A percentile compares a stretch with the other conserved stretches of the same genome.
Evolutionary conservation across 2,888 invertebrate species (phyloP).

Genomic region (Drosophila ezoana): DNA sequence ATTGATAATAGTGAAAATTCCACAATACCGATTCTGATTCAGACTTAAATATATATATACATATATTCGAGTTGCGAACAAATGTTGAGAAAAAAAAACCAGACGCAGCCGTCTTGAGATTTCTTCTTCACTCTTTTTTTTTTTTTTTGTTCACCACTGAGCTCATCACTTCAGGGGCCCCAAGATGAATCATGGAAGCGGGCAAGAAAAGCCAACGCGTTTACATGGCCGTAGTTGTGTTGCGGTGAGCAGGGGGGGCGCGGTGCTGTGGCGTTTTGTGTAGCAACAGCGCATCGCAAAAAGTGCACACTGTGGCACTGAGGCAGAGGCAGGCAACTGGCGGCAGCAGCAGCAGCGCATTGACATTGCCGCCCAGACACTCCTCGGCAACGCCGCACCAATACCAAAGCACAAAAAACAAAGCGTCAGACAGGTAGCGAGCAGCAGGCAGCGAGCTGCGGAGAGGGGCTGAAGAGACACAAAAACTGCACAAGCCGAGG

Average conservation of each 20-base stretch:
- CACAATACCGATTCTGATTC: slow-evolving; percentile 22
- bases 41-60: slow-evolving; percentile 31
- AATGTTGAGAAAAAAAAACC: slow-evolving; percentile 22
- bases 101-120: slow-evolving; percentile 38
- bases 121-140: slow-evolving; percentile 19
- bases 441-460: slow-evolving; percentile 25
- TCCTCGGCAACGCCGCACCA: slow-evolving; percentile 53
- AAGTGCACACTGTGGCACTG: slow-evolving; percentile 57
- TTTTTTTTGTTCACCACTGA: slow-evolving; percentile 30
- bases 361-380: slow-evolving; percentile 76
- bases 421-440: slow-evolving; percentile 72
- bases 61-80: slow-evolving; percentile 26
- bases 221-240: slow-evolving; percentile 40
- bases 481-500: slow-evolving; percentile 38
- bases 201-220: slow-evolving; percentile 56
- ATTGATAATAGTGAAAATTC: slow-evolving; percentile 57
- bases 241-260: not conserved
- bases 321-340: slow-evolving; percentile 24
- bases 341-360: slow-evolving; percentile 55
- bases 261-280: slow-evolving; percentile 35
- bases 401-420: slow-evolving; percentile 54
- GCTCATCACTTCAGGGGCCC: slow-evolving; percentile 52
- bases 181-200: slow-evolving; percentile 69
- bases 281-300: slow-evolving; percentile 67
- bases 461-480: slow-evolving; percentile 29